Evolutionary conservation across 2,888 invertebrate genomes (phyloP).

Genomic region (Pharmacophagus antenor): DNA sequence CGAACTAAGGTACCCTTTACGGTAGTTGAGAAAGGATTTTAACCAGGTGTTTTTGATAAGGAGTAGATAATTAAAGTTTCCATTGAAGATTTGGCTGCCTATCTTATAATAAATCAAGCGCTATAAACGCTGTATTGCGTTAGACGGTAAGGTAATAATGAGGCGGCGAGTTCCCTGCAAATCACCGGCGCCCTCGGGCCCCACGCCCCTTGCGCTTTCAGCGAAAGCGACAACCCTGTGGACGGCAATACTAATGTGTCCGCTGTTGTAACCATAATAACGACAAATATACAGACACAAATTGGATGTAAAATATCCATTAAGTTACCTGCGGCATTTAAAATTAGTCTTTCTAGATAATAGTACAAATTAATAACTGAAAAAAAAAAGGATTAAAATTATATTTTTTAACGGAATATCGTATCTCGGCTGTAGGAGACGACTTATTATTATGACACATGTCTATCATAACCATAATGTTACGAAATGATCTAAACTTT

Average conservation of each 20-base stretch:
- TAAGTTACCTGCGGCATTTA: no score
- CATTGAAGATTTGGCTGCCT: constrained; percentile 3
- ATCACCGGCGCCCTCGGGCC: constrained; percentile 43
- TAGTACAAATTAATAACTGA: no score
- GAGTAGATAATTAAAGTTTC: constrained; percentile 6
- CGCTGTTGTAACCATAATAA: constrained; percentile 10
- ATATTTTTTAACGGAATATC: no score
- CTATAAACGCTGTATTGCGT: constrained; percentile 33
- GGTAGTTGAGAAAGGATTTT: background rate
- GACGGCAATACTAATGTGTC: constrained; percentile 42
- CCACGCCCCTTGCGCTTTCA: constrained; percentile 41
- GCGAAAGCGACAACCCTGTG: constrained; percentile 49
- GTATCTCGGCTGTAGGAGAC: no score
- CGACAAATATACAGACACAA: background rate
- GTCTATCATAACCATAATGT: no score
- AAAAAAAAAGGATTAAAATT: no score
- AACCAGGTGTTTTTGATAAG: background rate
- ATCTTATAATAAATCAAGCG: background rate
- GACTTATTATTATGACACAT: no score
- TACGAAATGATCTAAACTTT: background rate
- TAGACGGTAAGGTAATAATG: constrained; percentile 47
- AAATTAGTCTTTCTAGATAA: no score
- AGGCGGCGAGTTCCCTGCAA: constrained; percentile 45
- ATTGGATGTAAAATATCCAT: no score
- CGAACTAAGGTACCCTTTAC: background rate